Conservation (phyloP, 2,113 vertebrate genomes). For the Protomyctophum bolini region DNA sequence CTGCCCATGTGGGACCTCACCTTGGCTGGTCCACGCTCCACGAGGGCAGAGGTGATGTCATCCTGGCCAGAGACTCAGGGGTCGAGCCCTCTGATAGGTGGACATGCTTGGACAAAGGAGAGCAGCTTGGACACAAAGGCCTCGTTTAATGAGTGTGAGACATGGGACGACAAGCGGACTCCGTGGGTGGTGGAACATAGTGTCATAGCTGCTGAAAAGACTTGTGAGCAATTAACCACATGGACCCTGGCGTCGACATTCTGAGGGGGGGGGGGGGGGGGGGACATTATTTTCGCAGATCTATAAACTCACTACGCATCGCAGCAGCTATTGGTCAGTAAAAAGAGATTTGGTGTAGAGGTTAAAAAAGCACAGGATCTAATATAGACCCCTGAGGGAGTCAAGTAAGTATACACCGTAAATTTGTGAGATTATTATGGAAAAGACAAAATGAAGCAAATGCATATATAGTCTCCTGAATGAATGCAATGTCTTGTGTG, state of each 20-base stretch:
- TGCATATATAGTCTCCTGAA: no score
- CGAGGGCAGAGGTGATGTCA: conserved; percentile 78
- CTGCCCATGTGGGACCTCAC: conserved; percentile 71
- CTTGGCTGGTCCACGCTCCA: conserved; percentile 67
- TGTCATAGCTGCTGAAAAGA: conserved; percentile 76
- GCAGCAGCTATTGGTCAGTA: no score
- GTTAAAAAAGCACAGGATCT: no score
- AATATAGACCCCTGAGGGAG: no score
- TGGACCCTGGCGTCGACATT: no score
- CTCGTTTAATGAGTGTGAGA: conserved; percentile 76
- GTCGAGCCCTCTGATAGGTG: conserved; percentile 71
- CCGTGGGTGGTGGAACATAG: conserved; percentile 80
- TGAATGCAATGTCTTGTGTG: no score
- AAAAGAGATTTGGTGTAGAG: no score
- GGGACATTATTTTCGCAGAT: no score
- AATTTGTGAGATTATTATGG: conserved; percentile 62
- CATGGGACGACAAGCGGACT: conserved; percentile 65
- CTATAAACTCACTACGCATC: no score
- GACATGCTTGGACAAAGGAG: conserved; percentile 71
- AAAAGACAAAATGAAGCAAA: conserved; percentile 35
- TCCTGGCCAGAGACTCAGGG: conserved; percentile 66
- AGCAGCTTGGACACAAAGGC: conserved; percentile 69
- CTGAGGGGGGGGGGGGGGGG: no score
- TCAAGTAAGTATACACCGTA: no score
- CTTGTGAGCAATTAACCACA: conserved; percentile 66